These are phyloP conservation scores for Acronicta leporina DNA, from an alignment of 2,888 invertebrate genomes.

Conservation along the genomic window DNA sequence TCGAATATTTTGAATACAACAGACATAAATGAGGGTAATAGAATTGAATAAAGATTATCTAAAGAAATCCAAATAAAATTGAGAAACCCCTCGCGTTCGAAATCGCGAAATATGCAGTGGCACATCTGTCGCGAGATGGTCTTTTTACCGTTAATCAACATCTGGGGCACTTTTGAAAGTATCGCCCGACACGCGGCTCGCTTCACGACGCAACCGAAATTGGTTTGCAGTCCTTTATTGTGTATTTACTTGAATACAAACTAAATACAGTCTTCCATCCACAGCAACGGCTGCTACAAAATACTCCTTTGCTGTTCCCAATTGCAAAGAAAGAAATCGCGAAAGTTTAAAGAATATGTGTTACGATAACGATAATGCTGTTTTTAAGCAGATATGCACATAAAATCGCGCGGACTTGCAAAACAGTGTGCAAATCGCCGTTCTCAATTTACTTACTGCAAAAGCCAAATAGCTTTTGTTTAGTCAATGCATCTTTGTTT, in stretches of 20 bases:
- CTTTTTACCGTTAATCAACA: slow-evolving; percentile 84
- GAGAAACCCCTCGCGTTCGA: slow-evolving; percentile 50
- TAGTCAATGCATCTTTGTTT: slow-evolving; percentile 50
- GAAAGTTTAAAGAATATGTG: slow-evolving; percentile 22
- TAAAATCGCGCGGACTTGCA: slow-evolving; percentile 44
- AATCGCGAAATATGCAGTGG: slow-evolving; percentile 65
- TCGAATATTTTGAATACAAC: background rate
- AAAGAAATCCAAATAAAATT: slow-evolving; percentile 24
- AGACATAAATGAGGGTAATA: slow-evolving; percentile 5
- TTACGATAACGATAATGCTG: slow-evolving; percentile 24
- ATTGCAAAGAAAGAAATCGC: slow-evolving; percentile 8
- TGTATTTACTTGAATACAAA: slow-evolving; percentile 51
- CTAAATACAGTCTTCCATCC: slow-evolving; percentile 56
- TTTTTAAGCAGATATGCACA: slow-evolving; percentile 26
- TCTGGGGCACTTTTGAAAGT: slow-evolving; percentile 89
- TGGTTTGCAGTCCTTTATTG: slow-evolving; percentile 78
- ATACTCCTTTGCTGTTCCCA: slow-evolving; percentile 14
- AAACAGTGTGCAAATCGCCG: slow-evolving; percentile 56
- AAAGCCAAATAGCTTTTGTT: slow-evolving; percentile 56
- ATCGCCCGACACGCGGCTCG: slow-evolving; percentile 59
- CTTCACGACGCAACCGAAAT: slow-evolving; percentile 71
- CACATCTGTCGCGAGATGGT: slow-evolving; percentile 82
- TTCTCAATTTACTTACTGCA: slow-evolving; percentile 59
- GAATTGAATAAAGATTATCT: slow-evolving; percentile 14
- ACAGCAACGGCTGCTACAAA: background rate